Evolutionary conservation across 2,797 vertebrate species (phyloP).

Genomic region (Argya squamiceps): DNA sequence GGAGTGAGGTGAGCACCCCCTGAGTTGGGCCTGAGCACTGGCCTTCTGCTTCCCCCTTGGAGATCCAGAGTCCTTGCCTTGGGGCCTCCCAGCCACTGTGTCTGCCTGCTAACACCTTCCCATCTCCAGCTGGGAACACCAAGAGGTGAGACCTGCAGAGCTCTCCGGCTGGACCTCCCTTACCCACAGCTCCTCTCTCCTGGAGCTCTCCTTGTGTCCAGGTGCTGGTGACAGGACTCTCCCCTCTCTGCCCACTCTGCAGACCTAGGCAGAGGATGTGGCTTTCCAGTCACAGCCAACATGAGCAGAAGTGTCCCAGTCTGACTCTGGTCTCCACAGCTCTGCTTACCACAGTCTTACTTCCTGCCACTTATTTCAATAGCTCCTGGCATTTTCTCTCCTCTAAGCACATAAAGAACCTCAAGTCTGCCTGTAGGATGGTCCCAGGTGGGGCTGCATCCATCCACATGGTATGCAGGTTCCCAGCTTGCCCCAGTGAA

Average conservation of each 20-base stretch:
- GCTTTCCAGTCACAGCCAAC: background rate
- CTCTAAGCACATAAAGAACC: background rate
- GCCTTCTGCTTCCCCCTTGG: background rate
- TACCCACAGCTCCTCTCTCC: background rate
- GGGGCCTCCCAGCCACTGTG: background rate
- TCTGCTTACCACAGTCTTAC: background rate
- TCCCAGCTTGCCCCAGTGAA: background rate
- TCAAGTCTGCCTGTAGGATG: background rate
- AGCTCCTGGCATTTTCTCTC: background rate
- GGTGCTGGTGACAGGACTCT: background rate
- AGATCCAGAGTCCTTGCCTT: background rate
- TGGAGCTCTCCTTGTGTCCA: background rate
- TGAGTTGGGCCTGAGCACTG: background rate
- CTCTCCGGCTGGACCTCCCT: background rate
- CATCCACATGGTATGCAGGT: background rate
- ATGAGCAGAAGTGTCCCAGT: background rate
- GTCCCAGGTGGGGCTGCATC: background rate
- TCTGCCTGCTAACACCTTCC: background rate
- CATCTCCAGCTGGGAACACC: background rate
- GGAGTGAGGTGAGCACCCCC: background rate
- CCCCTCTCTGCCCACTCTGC: background rate
- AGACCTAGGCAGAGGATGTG: background rate
- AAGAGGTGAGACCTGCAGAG: background rate
- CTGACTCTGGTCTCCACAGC: background rate
- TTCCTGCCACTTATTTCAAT: background rate